These are phyloP conservation scores for Amaurobius ferox DNA, from an alignment of 2,888 invertebrate species.

Conservation along the genomic window DNA sequence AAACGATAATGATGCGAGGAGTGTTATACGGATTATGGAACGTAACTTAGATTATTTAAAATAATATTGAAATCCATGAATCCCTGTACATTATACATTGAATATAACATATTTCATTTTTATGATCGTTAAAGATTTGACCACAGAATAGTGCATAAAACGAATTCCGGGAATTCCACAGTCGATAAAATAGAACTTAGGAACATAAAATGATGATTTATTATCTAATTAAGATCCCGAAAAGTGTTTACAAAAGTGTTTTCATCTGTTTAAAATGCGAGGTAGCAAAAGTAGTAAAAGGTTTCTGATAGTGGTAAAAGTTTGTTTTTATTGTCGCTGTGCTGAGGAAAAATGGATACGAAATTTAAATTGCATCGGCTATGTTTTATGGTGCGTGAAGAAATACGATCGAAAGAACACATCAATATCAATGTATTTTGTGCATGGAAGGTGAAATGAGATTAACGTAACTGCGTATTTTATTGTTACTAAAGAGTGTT, in stretches of 20 bases:
- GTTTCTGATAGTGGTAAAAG: conserved; percentile 16
- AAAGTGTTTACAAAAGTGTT: conserved; percentile 32
- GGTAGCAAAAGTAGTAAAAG: conserved; percentile 20
- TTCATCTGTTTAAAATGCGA: conserved; percentile 29
- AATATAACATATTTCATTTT: too few relatives aligned
- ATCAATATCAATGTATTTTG: too few relatives aligned
- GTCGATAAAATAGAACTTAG: neutral
- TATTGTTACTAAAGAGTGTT: too few relatives aligned
- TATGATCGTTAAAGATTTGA: too few relatives aligned
- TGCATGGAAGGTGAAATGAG: too few relatives aligned
- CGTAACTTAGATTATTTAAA: too few relatives aligned
- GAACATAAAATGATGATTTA: conserved; percentile 28
- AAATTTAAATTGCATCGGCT: conserved; percentile 26
- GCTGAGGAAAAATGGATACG: conserved; percentile 28
- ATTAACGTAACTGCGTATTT: too few relatives aligned
- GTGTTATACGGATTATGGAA: too few relatives aligned
- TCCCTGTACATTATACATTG: too few relatives aligned
- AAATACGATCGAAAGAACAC: too few relatives aligned
- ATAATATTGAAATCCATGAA: too few relatives aligned
- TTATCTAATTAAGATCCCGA: conserved; percentile 32
- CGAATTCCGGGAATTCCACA: conserved; percentile 22
- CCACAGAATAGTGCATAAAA: neutral
- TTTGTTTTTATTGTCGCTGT: conserved; percentile 25
- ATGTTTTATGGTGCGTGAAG: neutral
- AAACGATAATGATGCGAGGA: too few relatives aligned